A percentile compares a stretch with the other conserved stretches of the same genome.
Conservation (phyloP, 2,113 vertebrate genomes). For the Thunnus maccoyii region DNA sequence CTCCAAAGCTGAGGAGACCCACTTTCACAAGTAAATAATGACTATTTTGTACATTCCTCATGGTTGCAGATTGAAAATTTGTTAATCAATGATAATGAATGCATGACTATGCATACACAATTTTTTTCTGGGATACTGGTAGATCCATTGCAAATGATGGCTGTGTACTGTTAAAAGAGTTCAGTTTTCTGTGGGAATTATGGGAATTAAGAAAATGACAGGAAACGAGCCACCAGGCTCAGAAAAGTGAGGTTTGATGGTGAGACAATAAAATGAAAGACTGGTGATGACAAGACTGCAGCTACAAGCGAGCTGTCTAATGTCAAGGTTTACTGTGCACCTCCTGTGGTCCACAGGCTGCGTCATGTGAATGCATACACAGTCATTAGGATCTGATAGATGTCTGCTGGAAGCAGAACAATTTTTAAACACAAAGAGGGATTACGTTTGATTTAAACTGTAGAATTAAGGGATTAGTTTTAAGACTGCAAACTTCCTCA, state of each 20-base stretch:
- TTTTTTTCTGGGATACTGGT: background rate
- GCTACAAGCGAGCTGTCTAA: slow-evolving; percentile 46
- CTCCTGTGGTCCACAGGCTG: slow-evolving; percentile 47
- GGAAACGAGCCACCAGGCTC: slow-evolving; percentile 40
- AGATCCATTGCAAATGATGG: background rate
- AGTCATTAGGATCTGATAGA: slow-evolving; percentile 63
- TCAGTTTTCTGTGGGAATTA: slow-evolving; percentile 25
- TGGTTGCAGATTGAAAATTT: background rate
- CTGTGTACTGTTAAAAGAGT: slow-evolving; percentile 19
- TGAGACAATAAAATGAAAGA: slow-evolving; percentile 52
- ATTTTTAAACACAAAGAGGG: slow-evolving; percentile 46
- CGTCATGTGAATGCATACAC: slow-evolving; percentile 47
- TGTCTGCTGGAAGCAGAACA: slow-evolving; percentile 41
- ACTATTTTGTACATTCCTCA: slow-evolving; percentile 11
- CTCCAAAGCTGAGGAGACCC: slow-evolving; percentile 21
- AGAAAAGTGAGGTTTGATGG: slow-evolving; percentile 45
- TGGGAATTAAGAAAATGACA: slow-evolving; percentile 46
- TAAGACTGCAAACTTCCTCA: slow-evolving; percentile 58
- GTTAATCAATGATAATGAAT: background rate
- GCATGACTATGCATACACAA: background rate
- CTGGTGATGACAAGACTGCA: slow-evolving; percentile 62
- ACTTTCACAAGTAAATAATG: background rate
- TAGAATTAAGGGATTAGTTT: slow-evolving; percentile 61
- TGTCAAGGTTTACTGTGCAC: slow-evolving; percentile 52
- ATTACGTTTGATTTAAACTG: slow-evolving; percentile 52